phyloP scores from a whole-genome alignment of 1,140 invertebrate species.

The Philotrypesis tridentata region DNA sequence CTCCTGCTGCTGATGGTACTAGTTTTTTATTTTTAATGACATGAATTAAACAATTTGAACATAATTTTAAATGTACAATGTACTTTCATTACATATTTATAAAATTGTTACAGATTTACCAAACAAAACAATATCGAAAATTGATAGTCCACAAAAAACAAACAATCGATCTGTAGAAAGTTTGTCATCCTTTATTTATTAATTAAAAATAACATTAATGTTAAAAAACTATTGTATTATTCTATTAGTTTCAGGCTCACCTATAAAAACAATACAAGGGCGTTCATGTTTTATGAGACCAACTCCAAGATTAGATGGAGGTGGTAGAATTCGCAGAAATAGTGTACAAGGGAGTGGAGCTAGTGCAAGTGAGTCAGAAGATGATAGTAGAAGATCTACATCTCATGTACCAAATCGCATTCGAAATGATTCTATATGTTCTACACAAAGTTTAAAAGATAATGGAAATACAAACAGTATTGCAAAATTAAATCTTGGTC shows the following conservation, averaged over 20 bases:
- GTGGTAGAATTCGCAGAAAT: slow-evolving; percentile 69
- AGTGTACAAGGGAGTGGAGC: slow-evolving; percentile 70
- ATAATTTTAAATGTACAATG: neutral
- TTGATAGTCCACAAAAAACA: neutral
- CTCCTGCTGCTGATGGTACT: slow-evolving; percentile 7
- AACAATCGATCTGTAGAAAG: neutral
- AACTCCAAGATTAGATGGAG: slow-evolving; percentile 65
- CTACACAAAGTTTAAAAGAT: slow-evolving; percentile 62
- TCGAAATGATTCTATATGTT: slow-evolving; percentile 71
- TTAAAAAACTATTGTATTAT: neutral
- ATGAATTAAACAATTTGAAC: neutral
- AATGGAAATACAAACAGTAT: slow-evolving; percentile 47
- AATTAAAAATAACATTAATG: neutral
- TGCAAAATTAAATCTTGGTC: slow-evolving; percentile 54
- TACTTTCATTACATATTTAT: neutral
- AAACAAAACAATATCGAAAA: neutral
- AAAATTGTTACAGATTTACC: neutral
- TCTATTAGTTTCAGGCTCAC: slow-evolving; percentile 49
- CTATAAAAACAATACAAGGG: slow-evolving; percentile 59
- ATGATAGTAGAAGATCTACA: slow-evolving; percentile 64
- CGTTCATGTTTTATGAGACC: slow-evolving; percentile 67
- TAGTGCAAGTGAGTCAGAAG: slow-evolving; percentile 71
- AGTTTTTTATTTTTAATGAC: slow-evolving; percentile 42
- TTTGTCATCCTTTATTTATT: neutral
- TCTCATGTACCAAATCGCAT: slow-evolving; percentile 52